Conservation (phyloP, 2,888 invertebrate species). For the Eupsilia transversa region DNA sequence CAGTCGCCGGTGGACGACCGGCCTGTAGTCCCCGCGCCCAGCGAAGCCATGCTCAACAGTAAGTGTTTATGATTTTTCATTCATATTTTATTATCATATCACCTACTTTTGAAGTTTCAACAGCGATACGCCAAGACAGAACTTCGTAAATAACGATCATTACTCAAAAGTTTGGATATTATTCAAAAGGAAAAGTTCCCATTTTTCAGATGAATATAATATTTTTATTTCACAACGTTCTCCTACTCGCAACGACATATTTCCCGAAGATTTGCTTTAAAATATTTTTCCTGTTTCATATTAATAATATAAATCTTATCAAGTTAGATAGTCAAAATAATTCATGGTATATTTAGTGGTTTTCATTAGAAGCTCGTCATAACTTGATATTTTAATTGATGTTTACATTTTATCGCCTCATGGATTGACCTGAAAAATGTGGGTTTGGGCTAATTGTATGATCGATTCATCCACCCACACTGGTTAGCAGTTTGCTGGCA, state of each 20-base stretch:
- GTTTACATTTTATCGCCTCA: conserved; percentile 60
- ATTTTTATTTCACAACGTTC: conserved; percentile 25
- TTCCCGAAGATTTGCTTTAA: conserved; percentile 24
- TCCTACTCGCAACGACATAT: conserved; percentile 39
- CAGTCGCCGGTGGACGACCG: conserved; percentile 87
- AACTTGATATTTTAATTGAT: conserved; percentile 66
- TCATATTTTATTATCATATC: conserved; percentile 36
- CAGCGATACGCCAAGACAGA: conserved; percentile 21
- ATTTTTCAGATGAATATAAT: conserved; percentile 46
- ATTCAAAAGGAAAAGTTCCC: conserved; percentile 43
- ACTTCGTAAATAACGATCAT: conserved; percentile 42
- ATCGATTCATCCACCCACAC: conserved; percentile 58
- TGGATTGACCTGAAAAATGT: conserved; percentile 46
- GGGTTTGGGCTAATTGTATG: conserved; percentile 63
- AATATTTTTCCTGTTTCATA: conserved; percentile 17
- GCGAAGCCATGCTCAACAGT: conserved; percentile 90
- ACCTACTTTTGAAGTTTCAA: conserved; percentile 34
- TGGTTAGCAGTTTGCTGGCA: conserved; percentile 40
- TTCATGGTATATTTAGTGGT: conserved; percentile 24
- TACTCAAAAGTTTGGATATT: conserved; percentile 51
- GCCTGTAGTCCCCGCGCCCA: conserved; percentile 87
- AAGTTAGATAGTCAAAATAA: conserved; percentile 18
- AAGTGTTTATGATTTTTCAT: conserved; percentile 66
- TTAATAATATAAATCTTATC: conserved; percentile 6
- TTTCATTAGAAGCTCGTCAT: conserved; percentile 41